Conservation (phyloP, 1,140 invertebrate genomes). For the Bombus cullumanus region DNA sequence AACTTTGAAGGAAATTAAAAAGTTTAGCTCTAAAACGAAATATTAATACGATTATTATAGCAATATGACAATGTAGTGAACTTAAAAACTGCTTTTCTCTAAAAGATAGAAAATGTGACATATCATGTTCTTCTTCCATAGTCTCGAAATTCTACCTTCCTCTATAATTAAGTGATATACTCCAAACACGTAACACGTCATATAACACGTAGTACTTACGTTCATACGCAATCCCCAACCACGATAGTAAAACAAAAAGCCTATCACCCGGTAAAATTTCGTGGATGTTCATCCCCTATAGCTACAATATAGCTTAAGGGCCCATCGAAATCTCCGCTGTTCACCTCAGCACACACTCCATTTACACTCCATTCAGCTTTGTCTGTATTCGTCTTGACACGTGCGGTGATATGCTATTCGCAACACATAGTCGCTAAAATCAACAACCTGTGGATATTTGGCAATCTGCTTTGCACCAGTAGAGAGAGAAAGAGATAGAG, state of each 20-base stretch:
- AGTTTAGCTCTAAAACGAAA: not conserved
- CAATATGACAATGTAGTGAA: not conserved
- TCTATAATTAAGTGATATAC: not conserved
- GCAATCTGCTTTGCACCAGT: slow-evolving; percentile 75
- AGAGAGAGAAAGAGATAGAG: slow-evolving; percentile 38
- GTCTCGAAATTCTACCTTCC: too few relatives aligned
- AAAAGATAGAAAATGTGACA: not conserved
- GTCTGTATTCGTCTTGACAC: slow-evolving; percentile 54
- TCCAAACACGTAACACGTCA: not conserved
- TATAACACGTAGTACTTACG: not conserved
- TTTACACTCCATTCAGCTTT: slow-evolving; percentile 12
- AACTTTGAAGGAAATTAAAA: too few relatives aligned
- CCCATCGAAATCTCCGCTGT: not conserved
- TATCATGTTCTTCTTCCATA: too few relatives aligned
- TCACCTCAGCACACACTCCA: slow-evolving; percentile 1
- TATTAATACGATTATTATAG: not conserved
- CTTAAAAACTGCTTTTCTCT: not conserved
- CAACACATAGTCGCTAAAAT: slow-evolving; percentile 72
- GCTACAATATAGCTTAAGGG: not conserved
- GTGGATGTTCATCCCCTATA: not conserved
- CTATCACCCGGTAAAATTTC: not conserved
- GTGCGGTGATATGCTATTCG: slow-evolving; percentile 50
- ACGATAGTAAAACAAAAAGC: not conserved
- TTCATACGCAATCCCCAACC: not conserved
- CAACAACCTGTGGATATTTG: slow-evolving; percentile 82